Base-by-base conservation (phyloP, 2,797 vertebrate genomes). In the Apogon hyalosoma region DNA sequence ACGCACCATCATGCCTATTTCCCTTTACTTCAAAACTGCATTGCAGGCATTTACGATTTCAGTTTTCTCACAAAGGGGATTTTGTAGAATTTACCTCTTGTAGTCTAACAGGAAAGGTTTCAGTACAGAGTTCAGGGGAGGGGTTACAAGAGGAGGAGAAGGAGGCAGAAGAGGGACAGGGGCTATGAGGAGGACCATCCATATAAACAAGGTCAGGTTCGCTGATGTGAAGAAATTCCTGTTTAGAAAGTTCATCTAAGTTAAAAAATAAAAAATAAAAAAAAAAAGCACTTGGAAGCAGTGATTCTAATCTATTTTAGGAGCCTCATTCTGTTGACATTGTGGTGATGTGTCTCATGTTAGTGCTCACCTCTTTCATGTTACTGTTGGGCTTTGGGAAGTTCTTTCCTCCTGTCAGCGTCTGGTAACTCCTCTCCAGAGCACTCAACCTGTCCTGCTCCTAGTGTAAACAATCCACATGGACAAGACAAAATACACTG, bases 201-300 rank as follows among this genome's bases (percentile, higher is more conserved):
- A 88, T 95, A 90, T 87, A 88, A 84, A 92, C 83, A 83, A 95
- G 89, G 86, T 96, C 95, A 78, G 94, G 87, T 79, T 96, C 92
- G 50, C 93, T 95, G 94, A 95, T 95, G 89, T 94, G 93, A 69
- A 96, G 95, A 63, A 90, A 91, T 33, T 95, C 96, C 96, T 98
- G 95, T 91, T 91, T 68, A 67, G 75, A 88, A 80, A 82, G 82
- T 80, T 83, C 1, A 76, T 62, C 68, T 67, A 48, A 69, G 67
- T 87, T 69, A 41, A 54, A 80, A 63, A 54, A 50, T 9, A 73
- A 2, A 2, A 21, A 21, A 21, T 21, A 21, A 2, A 2, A 21
- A 21, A 45, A 16, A 75, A 67, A 58, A 50, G 36, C 62, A 68
- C 57, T 71, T n/a, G 11, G 14, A 63, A 16, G 52, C 60, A 63